Percentiles rank a stretch among this genome's conserved stretches.
Evolutionary conservation across 2,113 vertebrate genomes (phyloP).

Genomic region (Aplodontia rufa): DNA sequence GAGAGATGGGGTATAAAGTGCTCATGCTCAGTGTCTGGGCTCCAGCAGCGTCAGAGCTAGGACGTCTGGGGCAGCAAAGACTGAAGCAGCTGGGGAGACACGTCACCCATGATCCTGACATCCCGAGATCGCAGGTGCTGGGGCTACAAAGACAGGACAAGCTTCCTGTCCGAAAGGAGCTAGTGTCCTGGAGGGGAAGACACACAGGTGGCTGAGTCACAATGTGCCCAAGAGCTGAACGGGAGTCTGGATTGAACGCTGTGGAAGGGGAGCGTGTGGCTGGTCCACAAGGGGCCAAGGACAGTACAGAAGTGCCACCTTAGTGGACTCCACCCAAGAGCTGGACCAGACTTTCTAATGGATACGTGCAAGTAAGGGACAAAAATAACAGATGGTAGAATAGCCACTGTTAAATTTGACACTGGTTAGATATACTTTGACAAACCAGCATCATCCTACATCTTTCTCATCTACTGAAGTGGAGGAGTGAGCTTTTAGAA

Average conservation of each 20-base stretch:
- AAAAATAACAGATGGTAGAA: neutral
- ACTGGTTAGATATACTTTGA: neutral
- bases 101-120: accelerated
- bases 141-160: neutral
- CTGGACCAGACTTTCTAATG: neutral
- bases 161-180: neutral
- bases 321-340: no score
- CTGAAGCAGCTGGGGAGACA: neutral
- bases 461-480: neutral
- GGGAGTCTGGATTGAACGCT: neutral
- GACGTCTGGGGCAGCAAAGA: neutral
- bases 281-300: neutral
- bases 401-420: neutral
- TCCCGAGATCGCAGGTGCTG: neutral
- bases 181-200: neutral
- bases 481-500: neutral
- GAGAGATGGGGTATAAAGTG: neutral
- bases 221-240: neutral
- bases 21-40: neutral
- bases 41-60: neutral
- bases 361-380: neutral
- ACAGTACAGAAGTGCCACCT: neutral
- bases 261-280: neutral
- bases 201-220: neutral
- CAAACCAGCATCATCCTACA: neutral